Evolutionary conservation across 2,797 vertebrate species (phyloP).

Genomic region (Alfaro cultratus): DNA sequence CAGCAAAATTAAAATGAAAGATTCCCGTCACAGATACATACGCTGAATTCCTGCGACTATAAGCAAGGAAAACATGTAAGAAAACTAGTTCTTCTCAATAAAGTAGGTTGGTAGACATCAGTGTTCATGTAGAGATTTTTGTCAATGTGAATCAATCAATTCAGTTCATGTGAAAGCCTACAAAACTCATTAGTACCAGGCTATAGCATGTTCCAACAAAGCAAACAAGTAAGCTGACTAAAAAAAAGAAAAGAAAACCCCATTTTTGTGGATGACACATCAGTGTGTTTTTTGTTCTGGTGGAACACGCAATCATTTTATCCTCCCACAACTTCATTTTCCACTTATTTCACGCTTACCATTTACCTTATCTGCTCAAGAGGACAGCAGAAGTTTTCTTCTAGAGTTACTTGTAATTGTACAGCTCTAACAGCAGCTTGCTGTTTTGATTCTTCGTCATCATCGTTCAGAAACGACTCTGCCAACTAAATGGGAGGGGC

Average conservation of each 20-base stretch:
- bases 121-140: too few species aligned
- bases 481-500: neutral
- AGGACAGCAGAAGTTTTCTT: too few species aligned
- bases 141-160: too few species aligned
- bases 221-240: neutral
- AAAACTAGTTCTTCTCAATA: too few species aligned
- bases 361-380: neutral
- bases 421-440: neutral
- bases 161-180: neutral
- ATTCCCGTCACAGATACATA: too few species aligned
- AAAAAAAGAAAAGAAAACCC: neutral
- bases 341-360: neutral
- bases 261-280: neutral
- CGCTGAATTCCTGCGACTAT: too few species aligned
- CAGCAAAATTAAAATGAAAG: too few species aligned
- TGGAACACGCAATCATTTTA: too few species aligned
- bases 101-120: too few species aligned
- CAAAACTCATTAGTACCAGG: neutral
- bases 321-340: neutral
- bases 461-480: neutral
- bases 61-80: too few species aligned
- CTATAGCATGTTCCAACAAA: neutral
- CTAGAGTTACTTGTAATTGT: neutral
- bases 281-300: too few species aligned
- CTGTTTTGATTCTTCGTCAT: neutral